phyloP scores from a whole-genome alignment of 2,888 invertebrate species.

The Eristalis pertinax region DNA sequence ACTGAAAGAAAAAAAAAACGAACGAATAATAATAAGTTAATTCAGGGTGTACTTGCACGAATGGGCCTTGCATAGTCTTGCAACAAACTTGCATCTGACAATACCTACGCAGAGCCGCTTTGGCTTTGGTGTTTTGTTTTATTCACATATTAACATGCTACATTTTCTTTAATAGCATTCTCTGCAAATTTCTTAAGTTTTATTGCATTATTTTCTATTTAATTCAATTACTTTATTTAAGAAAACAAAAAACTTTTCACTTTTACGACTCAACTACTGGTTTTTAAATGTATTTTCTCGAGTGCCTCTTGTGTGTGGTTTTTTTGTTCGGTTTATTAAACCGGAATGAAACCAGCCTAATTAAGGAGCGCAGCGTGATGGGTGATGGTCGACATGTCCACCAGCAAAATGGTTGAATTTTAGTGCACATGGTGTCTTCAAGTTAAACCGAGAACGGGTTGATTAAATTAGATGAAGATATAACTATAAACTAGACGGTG shows the following conservation, averaged over 20 bases:
- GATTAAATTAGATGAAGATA: slow-evolving; percentile 29
- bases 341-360: background rate
- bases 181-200: background rate
- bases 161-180: background rate
- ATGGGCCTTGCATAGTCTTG: background rate
- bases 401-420: background rate
- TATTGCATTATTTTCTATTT: background rate
- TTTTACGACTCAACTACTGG: background rate
- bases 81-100: background rate
- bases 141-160: background rate
- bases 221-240: background rate
- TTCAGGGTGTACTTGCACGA: background rate
- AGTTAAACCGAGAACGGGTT: slow-evolving; percentile 25
- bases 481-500: slow-evolving; percentile 4
- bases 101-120: background rate
- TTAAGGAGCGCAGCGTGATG: background rate
- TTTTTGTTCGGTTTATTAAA: background rate
- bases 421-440: background rate
- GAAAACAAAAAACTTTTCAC: background rate
- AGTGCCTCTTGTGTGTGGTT: background rate
- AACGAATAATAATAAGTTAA: background rate
- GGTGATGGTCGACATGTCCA: background rate
- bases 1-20: background rate
- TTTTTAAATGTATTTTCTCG: background rate
- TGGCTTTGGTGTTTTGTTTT: background rate